Conservation (phyloP, 1,140 invertebrate species). For the Anthonomus grandis region DNA sequence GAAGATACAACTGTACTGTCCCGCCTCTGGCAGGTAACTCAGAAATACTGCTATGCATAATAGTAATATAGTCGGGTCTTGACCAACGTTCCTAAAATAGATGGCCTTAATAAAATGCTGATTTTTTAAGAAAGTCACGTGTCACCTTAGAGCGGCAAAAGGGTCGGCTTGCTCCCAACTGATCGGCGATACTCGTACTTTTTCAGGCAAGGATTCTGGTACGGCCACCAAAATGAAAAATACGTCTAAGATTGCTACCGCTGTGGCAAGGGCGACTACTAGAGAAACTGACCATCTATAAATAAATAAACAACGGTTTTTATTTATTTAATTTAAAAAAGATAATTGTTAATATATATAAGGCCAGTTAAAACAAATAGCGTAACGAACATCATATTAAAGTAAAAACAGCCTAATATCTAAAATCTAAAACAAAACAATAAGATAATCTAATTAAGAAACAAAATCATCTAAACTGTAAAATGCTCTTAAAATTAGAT, state of each 20-base stretch:
- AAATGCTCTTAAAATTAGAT: too few relatives aligned
- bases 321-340: too few relatives aligned
- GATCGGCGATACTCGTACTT: conserved; percentile 76
- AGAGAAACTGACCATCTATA: conserved; percentile 72
- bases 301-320: too few relatives aligned
- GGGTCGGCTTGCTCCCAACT: conserved; percentile 98
- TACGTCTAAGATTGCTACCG: conserved; percentile 93
- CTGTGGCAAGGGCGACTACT: conserved; percentile 94
- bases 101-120: neutral
- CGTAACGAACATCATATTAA: too few relatives aligned
- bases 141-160: conserved; percentile 76
- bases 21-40: conserved; percentile 97
- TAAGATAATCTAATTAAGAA: too few relatives aligned
- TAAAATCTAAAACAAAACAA: too few relatives aligned
- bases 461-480: too few relatives aligned
- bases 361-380: too few relatives aligned
- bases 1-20: conserved; percentile 99
- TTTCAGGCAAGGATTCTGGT: conserved; percentile 96
- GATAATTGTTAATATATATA: too few relatives aligned
- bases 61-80: conserved; percentile 94
- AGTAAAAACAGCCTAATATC: too few relatives aligned
- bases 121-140: neutral
- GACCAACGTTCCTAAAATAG: conserved; percentile 72
- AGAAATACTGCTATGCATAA: conserved; percentile 96
- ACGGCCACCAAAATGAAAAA: conserved; percentile 98